A percentile compares a stretch with the other conserved stretches of the same genome.
phyloP scores from a whole-genome alignment of 2,888 invertebrate species.

The Temnothorax ravouxi region DNA sequence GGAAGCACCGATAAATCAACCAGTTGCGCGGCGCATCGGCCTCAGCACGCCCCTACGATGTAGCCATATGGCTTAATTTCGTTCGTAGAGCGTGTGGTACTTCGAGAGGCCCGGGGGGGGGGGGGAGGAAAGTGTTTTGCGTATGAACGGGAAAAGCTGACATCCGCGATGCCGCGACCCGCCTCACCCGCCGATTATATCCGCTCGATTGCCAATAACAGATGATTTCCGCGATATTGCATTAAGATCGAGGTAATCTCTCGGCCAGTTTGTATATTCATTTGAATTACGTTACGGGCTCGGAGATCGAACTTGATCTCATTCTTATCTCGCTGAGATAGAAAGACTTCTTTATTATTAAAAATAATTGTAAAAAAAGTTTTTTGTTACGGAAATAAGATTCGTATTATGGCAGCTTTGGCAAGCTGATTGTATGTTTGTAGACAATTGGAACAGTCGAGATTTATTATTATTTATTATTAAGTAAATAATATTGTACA shows the following conservation, averaged over 20 bases:
- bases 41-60: constrained; percentile 84
- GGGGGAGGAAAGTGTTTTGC: constrained; percentile 8
- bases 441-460: not conserved
- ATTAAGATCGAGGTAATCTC: constrained; percentile 18
- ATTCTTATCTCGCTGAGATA: not conserved
- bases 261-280: not conserved
- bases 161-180: not conserved
- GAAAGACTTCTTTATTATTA: not conserved
- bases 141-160: constrained; percentile 19
- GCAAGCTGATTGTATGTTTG: not conserved
- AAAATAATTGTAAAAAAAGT: not conserved
- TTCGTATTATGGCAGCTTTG: not conserved
- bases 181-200: not conserved
- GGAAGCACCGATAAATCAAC: constrained; percentile 86
- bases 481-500: not conserved
- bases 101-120: not conserved
- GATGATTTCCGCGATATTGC: not conserved
- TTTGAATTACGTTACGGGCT: not conserved
- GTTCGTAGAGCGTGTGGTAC: constrained; percentile 59
- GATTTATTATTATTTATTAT: not conserved
- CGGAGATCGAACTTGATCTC: not conserved
- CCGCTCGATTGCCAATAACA: constrained; percentile 15
- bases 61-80: constrained; percentile 86
- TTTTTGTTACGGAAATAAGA: not conserved
- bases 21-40: constrained; percentile 83